Percentiles rank a stretch among this genome's conserved stretches.
Conservation (phyloP, 2,113 vertebrate species). For the Phalacrocorax pelagicus region DNA sequence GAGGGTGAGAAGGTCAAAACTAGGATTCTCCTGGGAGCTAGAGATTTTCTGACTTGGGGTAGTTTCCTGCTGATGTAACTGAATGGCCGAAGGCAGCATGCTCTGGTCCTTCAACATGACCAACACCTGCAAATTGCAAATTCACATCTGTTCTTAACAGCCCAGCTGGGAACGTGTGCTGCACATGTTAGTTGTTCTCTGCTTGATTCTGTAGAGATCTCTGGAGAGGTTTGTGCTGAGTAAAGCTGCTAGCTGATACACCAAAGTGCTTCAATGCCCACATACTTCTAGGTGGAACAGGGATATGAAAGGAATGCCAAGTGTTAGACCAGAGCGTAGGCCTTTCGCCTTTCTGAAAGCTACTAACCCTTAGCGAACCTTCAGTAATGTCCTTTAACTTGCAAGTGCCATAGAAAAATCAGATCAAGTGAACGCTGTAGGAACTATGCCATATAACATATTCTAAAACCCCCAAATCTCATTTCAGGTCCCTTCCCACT, state of each 20-base stretch:
- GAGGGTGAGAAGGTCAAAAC: neutral
- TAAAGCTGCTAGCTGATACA: neutral
- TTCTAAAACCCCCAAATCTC: fast-evolving
- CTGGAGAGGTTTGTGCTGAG: neutral
- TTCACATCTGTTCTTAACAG: neutral
- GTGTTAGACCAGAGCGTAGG: neutral
- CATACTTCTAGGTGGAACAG: neutral
- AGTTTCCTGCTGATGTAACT: neutral
- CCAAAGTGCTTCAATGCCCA: neutral
- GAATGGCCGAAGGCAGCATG: neutral
- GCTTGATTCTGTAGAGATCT: neutral
- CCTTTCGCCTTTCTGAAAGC: neutral
- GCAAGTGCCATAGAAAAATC: neutral
- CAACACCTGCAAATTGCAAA: neutral
- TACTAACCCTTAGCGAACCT: neutral
- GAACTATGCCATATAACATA: neutral
- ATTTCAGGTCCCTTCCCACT: neutral
- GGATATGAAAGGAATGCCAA: neutral
- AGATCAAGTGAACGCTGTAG: neutral
- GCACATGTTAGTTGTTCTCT: neutral
- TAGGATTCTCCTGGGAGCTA: neutral
- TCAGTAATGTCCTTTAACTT: neutral
- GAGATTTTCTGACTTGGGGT: neutral
- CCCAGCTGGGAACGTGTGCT: neutral
- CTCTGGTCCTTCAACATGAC: neutral